Conservation (phyloP, 2,797 vertebrate species). For the Peromyscus attwateri region DNA sequence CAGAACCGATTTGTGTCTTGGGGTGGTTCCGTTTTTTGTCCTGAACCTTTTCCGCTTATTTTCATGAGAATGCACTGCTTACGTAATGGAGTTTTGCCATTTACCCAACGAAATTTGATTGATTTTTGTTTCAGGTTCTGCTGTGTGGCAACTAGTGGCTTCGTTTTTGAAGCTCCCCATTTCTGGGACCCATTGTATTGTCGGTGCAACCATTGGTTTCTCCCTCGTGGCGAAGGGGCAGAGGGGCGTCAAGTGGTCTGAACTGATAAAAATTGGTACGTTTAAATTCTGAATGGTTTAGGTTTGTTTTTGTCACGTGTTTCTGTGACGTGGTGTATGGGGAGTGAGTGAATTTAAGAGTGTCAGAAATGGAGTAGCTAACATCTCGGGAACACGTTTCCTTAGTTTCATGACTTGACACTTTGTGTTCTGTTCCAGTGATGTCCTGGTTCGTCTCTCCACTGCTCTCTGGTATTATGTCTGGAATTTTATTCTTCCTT, state of each 20-base stretch:
- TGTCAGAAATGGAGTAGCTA: background rate
- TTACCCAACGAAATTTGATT: background rate
- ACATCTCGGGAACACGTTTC: background rate
- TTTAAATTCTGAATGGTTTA: background rate
- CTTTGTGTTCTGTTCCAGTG: slow-evolving; percentile 88
- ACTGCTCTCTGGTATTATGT: slow-evolving; percentile 96
- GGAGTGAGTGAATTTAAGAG: background rate
- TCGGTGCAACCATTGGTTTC: slow-evolving; percentile 98
- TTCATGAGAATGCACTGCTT: background rate
- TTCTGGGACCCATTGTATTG: slow-evolving; percentile 98
- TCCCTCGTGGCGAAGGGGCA: slow-evolving; percentile 95
- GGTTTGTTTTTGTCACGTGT: background rate
- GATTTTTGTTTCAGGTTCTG: slow-evolving; percentile 91
- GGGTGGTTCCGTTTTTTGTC: background rate
- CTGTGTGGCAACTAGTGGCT: slow-evolving; percentile 96
- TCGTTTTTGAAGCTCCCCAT: slow-evolving; percentile 98
- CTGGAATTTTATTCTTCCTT: slow-evolving; percentile 94
- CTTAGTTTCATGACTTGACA: slow-evolving; percentile 44
- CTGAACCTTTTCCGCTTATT: background rate
- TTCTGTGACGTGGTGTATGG: background rate
- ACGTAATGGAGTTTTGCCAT: background rate
- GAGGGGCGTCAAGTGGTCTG: slow-evolving; percentile 95
- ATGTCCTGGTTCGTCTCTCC: slow-evolving; percentile 98
- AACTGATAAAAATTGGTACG: slow-evolving; percentile 95
- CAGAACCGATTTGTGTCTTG: background rate